Conservation (phyloP, 1,140 invertebrate genomes). For the Drosophila navojoa region DNA sequence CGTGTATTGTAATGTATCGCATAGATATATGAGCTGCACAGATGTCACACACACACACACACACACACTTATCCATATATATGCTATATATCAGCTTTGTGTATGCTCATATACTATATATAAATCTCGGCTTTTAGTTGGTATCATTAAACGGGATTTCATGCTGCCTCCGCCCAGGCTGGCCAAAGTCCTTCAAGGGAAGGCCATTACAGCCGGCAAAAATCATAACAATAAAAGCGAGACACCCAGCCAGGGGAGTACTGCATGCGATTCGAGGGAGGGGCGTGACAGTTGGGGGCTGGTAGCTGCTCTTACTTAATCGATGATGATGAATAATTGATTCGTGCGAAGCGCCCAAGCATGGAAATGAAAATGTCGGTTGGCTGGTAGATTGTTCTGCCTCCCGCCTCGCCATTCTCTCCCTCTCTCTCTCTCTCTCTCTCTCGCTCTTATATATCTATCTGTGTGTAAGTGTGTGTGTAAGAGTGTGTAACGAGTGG, state of each 20-base stretch:
- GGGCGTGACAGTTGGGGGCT: not conserved
- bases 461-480: constrained; percentile 11
- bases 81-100: constrained; percentile 14
- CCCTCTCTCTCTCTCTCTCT: not conserved
- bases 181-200: constrained; percentile 66
- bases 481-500: constrained; percentile 70
- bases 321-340: constrained; percentile 82
- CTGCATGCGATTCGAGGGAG: not conserved
- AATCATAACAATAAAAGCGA: constrained; percentile 79
- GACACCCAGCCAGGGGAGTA: constrained; percentile 31
- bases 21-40: constrained; percentile 63
- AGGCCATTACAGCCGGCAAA: constrained; percentile 74
- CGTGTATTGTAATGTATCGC: constrained; percentile 66
- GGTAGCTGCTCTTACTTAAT: constrained; percentile 67
- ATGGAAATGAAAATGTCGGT: constrained; percentile 80
- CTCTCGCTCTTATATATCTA: not conserved
- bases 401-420: constrained; percentile 1
- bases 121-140: constrained; percentile 72
- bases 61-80: not conserved
- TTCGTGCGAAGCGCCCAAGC: constrained; percentile 78
- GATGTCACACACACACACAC: constrained; percentile 20
- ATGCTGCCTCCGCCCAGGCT: constrained; percentile 4
- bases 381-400: constrained; percentile 50
- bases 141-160: constrained; percentile 64
- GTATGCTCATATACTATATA: constrained; percentile 14